Evolutionary conservation across 2,797 vertebrate genomes (phyloP), one percentile per base, ranked within the genome.

Genomic region (Champsocephalus esox): DNA sequence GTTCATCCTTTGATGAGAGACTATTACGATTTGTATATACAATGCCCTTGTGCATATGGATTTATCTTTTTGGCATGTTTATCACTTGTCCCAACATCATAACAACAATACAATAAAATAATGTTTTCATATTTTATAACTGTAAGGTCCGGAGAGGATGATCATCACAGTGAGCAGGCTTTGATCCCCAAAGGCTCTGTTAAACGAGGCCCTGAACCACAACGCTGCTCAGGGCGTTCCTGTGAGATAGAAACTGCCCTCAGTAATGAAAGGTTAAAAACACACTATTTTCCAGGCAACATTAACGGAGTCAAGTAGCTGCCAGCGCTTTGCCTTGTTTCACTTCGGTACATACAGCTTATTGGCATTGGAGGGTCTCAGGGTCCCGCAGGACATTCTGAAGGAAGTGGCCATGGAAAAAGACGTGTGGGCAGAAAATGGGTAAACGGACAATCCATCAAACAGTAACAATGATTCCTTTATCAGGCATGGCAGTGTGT

Each of bases 401-500:
- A 43, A n/a, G 2, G n/a, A 41, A 46, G 55, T 34, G 16, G 46
- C 38, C 45, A 44, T 38, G 52, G 49, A 56, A 41, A 70, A 10
- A 56, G n/a, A 64, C 8, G 17, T 8, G 45, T 17, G 16, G 43
- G 14, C 8, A 28, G 49, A 51, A 55, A 77, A 65, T 17, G 16
- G 9, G 45, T 38, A 34, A 46, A 76, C 12, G 34, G 46, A 58
- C 45, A 78, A 55, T 64, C 64, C 70, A 75, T 70, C 38, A 52
- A 79, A 57, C 24, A 61, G 32, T 45, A 71, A 63, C 48, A 71
- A 51, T 28, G 21, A 55, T 70, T 73, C 38, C 64, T 19, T 58
- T 72, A 70, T 77, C 52, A 48, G 60, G 60, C 50, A 38, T 45
- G 41, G 28, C 12, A 57, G 17, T 38, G 41, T 54, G 41, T 19